Conservation (phyloP, 2,113 vertebrate genomes). For the Agapornis roseicollis region DNA sequence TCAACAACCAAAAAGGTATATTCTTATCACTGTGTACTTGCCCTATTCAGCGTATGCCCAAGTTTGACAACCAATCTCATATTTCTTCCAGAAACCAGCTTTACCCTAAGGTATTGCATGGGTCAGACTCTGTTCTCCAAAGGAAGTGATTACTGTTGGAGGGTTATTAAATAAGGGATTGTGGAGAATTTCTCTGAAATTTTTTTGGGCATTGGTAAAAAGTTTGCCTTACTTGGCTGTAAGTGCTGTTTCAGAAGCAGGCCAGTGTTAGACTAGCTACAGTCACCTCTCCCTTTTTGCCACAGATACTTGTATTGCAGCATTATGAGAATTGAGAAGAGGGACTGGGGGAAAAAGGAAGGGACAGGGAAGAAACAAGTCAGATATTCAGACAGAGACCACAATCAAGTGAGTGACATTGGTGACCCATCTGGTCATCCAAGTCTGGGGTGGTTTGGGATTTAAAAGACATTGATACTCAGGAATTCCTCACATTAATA, state of each 20-base stretch:
- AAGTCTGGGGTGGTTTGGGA: neutral
- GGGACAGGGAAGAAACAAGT: neutral
- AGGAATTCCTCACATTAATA: neutral
- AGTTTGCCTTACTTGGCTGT: neutral
- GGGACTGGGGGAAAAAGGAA: accelerated
- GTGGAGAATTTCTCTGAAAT: neutral
- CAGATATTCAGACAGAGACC: neutral
- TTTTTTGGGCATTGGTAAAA: neutral
- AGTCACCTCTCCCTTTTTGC: neutral
- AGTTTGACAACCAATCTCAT: neutral
- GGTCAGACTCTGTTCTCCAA: neutral
- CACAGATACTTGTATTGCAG: neutral
- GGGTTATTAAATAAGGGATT: neutral
- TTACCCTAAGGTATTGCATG: neutral
- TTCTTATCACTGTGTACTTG: neutral
- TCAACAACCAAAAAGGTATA: neutral
- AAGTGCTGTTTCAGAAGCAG: neutral
- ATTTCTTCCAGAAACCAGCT: neutral
- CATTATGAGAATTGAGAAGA: neutral
- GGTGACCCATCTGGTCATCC: neutral
- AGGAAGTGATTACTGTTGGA: neutral
- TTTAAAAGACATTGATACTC: neutral
- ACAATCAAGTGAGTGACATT: neutral
- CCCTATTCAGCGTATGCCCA: neutral
- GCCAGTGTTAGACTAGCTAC: neutral